Evolutionary conservation across 2,888 invertebrate species (phyloP).

Genomic region (Aspidapion aeneum): DNA sequence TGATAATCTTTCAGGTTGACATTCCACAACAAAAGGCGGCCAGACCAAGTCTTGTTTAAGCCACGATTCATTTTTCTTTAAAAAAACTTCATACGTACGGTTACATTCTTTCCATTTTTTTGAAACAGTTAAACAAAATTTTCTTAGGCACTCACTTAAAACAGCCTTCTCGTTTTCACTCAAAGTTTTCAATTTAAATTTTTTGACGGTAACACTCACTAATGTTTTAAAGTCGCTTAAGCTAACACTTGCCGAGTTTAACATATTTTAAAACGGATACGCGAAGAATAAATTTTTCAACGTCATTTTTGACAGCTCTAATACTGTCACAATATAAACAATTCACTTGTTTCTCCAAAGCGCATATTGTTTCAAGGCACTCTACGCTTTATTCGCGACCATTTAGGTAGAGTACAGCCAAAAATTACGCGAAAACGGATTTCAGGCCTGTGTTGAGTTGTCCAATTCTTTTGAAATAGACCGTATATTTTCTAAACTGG

Average conservation of each 20-base stretch:
- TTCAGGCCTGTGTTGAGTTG: background rate
- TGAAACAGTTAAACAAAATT: conserved; percentile 4
- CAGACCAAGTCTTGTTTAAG: conserved; percentile 8
- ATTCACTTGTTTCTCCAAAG: conserved; percentile 7
- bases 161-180: background rate
- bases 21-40: conserved; percentile 6
- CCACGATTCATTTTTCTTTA: conserved; percentile 8
- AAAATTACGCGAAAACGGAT: background rate
- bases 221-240: conserved; percentile 9
- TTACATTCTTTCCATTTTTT: conserved; percentile 7
- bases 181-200: background rate
- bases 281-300: background rate
- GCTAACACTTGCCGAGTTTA: conserved; percentile 1
- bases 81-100: conserved; percentile 3
- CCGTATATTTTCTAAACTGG: conserved; percentile 2
- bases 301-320: background rate
- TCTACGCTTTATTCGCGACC: background rate
- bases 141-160: conserved; percentile 8
- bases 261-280: background rate
- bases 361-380: background rate
- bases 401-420: background rate
- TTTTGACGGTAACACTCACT: conserved; percentile 1
- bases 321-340: conserved; percentile 8
- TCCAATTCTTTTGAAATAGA: background rate
- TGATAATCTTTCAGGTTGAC: conserved; percentile 5